Percentiles rank a stretch among this genome's conserved stretches.
Evolutionary conservation across 2,797 vertebrate species (phyloP).

Genomic region (Melopsittacus undulatus): DNA sequence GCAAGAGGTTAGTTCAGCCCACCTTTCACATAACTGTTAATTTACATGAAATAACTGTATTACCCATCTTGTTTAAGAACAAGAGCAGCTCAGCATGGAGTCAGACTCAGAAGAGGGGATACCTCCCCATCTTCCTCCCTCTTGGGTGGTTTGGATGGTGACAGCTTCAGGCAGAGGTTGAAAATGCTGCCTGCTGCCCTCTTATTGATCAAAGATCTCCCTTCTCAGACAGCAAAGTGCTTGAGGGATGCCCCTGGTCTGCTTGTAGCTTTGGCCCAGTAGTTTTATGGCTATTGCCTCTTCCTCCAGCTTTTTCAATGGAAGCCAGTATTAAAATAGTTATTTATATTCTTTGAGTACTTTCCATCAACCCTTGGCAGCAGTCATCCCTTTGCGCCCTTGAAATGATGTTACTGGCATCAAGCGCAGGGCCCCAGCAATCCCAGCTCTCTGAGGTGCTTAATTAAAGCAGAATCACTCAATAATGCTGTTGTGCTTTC

Average conservation of each 20-base stretch:
- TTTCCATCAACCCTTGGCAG: conserved; percentile 58
- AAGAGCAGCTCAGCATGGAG: background rate
- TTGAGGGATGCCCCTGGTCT: conserved; percentile 5
- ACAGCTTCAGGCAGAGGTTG: background rate
- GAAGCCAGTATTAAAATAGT: conserved; percentile 40
- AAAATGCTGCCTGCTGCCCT: background rate
- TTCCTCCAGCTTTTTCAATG: conserved; percentile 35
- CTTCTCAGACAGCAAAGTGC: background rate
- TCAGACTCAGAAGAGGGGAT: background rate
- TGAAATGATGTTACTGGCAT: conserved; percentile 1
- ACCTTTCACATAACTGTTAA: background rate
- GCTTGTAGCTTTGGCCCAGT: background rate
- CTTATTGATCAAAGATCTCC: background rate
- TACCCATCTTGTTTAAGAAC: background rate
- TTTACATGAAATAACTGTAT: background rate
- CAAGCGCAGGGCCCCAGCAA: background rate
- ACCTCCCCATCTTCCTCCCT: background rate
- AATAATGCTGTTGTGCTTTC: conserved; percentile 54
- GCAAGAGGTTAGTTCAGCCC: background rate
- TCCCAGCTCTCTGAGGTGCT: conserved; percentile 37
- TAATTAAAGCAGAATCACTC: conserved; percentile 64
- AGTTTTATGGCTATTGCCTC: conserved; percentile 35
- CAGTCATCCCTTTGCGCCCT: background rate
- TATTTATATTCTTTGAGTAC: conserved; percentile 40
- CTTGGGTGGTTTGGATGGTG: background rate